phyloP scores from a whole-genome alignment of 2,888 invertebrate genomes.

The Torymus tubicola region DNA sequence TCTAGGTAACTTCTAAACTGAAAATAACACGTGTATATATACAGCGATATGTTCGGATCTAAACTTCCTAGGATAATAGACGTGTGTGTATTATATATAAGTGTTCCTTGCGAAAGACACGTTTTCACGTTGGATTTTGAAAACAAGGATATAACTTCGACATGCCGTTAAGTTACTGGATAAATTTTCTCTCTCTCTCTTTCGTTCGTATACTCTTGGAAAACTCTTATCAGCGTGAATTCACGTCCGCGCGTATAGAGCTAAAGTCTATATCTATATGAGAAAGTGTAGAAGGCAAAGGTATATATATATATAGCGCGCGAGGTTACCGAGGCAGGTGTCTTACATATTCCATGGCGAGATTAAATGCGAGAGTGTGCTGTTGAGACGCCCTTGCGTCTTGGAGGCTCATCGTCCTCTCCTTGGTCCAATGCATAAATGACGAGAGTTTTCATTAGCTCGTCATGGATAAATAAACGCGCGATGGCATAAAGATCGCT shows the following conservation, averaged over 20 bases:
- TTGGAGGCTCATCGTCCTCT: background rate
- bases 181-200: conserved; percentile 24
- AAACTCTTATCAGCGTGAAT: conserved; percentile 35
- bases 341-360: conserved; percentile 9
- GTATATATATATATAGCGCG: too few species aligned
- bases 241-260: background rate
- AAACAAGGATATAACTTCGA: conserved; percentile 29
- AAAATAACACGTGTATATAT: background rate
- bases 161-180: background rate
- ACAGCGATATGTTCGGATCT: background rate
- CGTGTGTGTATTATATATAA: too few species aligned
- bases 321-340: background rate
- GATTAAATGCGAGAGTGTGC: conserved; percentile 10
- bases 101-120: conserved; percentile 2
- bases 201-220: too few species aligned
- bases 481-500: too few species aligned
- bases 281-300: background rate
- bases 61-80: conserved; percentile 11
- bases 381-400: background rate
- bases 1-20: too few species aligned
- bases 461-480: too few species aligned
- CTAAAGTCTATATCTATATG: too few species aligned
- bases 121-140: conserved; percentile 31
- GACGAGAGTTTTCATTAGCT: background rate
- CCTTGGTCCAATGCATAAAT: background rate